phyloP scores from a whole-genome alignment of 30 jellyfish, hydroid and myxozoan species.

The Pseudorhiza aurosa region DNA sequence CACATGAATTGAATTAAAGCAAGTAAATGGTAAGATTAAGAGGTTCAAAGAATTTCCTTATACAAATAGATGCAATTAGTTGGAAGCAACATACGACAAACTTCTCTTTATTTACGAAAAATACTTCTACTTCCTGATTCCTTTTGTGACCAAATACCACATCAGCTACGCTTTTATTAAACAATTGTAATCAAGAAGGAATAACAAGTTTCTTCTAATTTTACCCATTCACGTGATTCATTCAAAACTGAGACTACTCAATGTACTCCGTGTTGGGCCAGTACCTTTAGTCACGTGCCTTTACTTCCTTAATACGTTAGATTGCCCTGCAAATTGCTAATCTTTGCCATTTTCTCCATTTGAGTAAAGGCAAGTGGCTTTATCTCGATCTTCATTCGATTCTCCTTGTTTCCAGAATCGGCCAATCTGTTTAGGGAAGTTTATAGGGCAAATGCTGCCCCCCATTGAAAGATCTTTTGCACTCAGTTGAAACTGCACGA shows the following conservation, averaged over 20 bases:
- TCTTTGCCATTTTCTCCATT: too few species aligned
- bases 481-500: constrained; percentile 62
- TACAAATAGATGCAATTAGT: background rate
- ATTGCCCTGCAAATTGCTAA: too few species aligned
- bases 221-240: background rate
- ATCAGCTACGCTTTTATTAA: background rate
- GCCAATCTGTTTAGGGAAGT: too few species aligned
- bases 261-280: too few species aligned
- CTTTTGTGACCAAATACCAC: background rate
- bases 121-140: background rate
- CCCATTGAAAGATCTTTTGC: constrained; percentile 71
- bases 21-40: background rate
- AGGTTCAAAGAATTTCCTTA: background rate
- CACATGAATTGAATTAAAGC: background rate
- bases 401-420: too few species aligned
- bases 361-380: too few species aligned
- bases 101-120: background rate
- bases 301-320: too few species aligned
- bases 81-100: background rate
- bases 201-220: background rate
- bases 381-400: too few species aligned
- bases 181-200: constrained; percentile 19
- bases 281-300: too few species aligned
- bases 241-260: too few species aligned
- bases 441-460: constrained; percentile 75